These are phyloP conservation scores for Diarsia brunnea DNA, from an alignment of 2,888 invertebrate genomes.

Conservation along the genomic window DNA sequence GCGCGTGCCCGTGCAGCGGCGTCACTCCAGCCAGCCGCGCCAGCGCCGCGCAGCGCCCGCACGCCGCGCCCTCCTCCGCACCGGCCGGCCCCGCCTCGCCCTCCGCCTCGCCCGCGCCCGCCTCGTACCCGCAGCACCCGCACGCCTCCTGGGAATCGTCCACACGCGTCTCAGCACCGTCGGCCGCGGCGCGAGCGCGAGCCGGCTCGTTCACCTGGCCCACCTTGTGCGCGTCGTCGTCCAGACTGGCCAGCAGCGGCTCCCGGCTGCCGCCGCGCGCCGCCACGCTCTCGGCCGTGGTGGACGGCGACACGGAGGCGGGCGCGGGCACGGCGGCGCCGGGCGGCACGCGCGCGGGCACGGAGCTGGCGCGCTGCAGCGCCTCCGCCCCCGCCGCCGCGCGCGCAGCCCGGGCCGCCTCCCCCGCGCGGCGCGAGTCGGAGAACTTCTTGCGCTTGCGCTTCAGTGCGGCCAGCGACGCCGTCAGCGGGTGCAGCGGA, in stretches of 20 bases:
- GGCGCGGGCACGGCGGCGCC: conserved; percentile 77
- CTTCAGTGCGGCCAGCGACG: conserved; percentile 94
- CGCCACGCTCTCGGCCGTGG: conserved; percentile 70
- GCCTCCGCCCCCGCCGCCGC: conserved; percentile 69
- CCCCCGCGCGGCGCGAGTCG: conserved; percentile 93
- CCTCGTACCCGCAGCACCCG: conserved; percentile 77
- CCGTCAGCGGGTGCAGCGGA: conserved; percentile 88
- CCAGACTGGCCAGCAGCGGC: conserved; percentile 91
- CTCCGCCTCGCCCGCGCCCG: conserved; percentile 40
- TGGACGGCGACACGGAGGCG: conserved; percentile 67
- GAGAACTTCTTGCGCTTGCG: conserved; percentile 96
- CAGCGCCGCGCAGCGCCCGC: conserved; percentile 91
- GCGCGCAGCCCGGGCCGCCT: conserved; percentile 65
- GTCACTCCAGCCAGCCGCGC: conserved; percentile 94
- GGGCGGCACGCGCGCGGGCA: conserved; percentile 71
- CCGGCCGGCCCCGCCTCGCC: conserved; percentile 38
- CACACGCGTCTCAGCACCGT: conserved; percentile 55
- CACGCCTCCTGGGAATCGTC: conserved; percentile 70
- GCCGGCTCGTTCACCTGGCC: conserved; percentile 21
- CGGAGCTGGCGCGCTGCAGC: conserved; percentile 79
- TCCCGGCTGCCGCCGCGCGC: conserved; percentile 90
- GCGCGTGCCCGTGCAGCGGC: conserved; percentile 93
- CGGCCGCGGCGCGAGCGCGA: conserved; percentile 43
- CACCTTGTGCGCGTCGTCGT: conserved; percentile 88
- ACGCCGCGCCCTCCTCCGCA: conserved; percentile 65